phyloP scores from a whole-genome alignment of 23 tunicate species.

The Aplidium turbinatum region DNA sequence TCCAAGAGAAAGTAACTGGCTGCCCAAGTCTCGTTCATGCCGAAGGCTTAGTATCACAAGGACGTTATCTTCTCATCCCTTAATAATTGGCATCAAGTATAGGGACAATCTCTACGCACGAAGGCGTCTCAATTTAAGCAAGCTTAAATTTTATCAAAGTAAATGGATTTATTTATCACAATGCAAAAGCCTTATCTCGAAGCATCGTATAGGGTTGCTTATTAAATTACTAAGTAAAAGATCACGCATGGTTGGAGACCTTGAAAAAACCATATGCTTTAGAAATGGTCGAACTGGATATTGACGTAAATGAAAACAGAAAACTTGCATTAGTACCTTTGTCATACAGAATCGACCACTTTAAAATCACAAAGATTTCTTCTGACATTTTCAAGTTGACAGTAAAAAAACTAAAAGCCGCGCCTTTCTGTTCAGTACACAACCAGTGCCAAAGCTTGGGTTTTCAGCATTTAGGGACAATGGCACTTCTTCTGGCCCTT shows the following conservation, averaged over 20 bases:
- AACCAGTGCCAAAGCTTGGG: constrained; percentile 28
- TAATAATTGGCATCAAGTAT: too few relatives aligned
- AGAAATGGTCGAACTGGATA: constrained; percentile 13
- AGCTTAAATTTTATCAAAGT: constrained; percentile 23
- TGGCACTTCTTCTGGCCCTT: too few relatives aligned
- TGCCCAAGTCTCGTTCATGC: too few relatives aligned
- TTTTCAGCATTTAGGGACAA: constrained; percentile 30
- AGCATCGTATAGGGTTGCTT: constrained; percentile 51
- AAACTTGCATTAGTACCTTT: constrained; percentile 30
- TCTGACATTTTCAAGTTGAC: constrained; percentile 14
- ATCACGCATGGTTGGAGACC: constrained; percentile 20
- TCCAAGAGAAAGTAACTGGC: too few relatives aligned
- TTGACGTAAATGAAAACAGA: constrained; percentile 10
- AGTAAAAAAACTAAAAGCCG: constrained; percentile 4
- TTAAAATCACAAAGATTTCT: constrained; percentile 30
- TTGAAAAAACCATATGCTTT: constrained; percentile 12
- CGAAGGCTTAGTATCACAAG: too few relatives aligned
- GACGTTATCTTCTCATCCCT: too few relatives aligned
- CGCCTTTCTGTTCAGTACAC: constrained; percentile 24
- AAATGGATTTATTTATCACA: constrained; percentile 18
- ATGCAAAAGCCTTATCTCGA: constrained; percentile 32
- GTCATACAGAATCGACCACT: constrained; percentile 17
- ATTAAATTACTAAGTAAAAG: constrained; percentile 15
- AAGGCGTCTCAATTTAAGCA: constrained; percentile 20
- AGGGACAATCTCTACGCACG: too few relatives aligned